Percentiles rank a stretch among this genome's conserved stretches.
phyloP scores from a whole-genome alignment of 1,140 invertebrate species.

The Drosophila malerkotliana region DNA sequence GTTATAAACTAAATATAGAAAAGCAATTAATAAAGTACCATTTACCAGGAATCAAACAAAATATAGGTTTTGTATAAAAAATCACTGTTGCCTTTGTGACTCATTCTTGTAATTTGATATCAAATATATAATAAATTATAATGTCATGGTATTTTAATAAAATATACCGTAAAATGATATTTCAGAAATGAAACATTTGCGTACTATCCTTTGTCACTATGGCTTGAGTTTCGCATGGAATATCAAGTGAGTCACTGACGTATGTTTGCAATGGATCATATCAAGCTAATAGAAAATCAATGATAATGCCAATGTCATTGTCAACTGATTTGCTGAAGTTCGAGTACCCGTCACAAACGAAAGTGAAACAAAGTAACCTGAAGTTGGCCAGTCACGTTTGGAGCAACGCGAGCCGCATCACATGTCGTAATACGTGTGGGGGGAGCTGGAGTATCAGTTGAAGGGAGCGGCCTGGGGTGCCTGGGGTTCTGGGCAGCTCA shows the following conservation, averaged over 20 bases:
- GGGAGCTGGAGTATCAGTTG: neutral
- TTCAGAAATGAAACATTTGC: neutral
- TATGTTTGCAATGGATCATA: neutral
- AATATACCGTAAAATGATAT: neutral
- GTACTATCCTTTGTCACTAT: neutral
- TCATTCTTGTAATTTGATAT: conserved; percentile 11
- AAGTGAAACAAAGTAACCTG: conserved; percentile 37
- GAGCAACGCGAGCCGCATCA: conserved; percentile 57
- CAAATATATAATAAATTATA: neutral
- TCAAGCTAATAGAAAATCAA: neutral
- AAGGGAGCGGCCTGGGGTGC: neutral
- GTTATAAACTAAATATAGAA: neutral
- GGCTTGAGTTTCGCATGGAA: neutral
- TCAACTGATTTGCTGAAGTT: conserved; percentile 29
- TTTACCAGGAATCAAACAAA: neutral
- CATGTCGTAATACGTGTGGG: conserved; percentile 15
- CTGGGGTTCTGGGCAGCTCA: neutral
- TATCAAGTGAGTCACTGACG: neutral
- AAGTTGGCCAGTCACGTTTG: conserved; percentile 63
- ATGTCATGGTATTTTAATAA: neutral
- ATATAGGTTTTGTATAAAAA: neutral
- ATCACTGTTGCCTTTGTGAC: conserved; percentile 3
- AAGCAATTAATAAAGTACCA: neutral
- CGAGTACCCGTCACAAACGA: conserved; percentile 17
- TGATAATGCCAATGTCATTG: conserved; percentile 22